phyloP scores from a whole-genome alignment of 2,888 invertebrate species.

The Ophraella communa region DNA sequence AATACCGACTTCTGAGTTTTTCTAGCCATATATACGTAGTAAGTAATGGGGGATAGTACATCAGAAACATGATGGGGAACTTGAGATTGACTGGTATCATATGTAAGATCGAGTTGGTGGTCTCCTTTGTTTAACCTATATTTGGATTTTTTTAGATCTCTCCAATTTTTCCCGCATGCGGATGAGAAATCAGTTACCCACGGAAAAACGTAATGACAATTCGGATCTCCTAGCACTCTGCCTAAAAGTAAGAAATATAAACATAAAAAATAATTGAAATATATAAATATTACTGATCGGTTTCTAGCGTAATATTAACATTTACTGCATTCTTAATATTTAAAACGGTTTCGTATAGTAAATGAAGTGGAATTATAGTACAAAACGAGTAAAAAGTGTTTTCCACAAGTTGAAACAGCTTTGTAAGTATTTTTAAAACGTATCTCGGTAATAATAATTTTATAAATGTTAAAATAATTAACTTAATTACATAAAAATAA shows the following conservation, averaged over 20 bases:
- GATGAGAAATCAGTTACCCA: slow-evolving; percentile 95
- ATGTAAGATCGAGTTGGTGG: slow-evolving; percentile 91
- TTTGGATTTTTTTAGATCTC: slow-evolving; percentile 93
- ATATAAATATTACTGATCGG: no score
- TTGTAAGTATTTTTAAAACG: no score
- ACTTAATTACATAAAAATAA: no score
- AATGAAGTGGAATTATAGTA: no score
- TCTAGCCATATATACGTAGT: slow-evolving; percentile 94
- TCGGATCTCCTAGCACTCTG: slow-evolving; percentile 81
- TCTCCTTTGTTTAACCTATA: slow-evolving; percentile 95
- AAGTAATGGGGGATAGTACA: slow-evolving; percentile 95
- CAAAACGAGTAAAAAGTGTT: no score
- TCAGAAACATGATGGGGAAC: slow-evolving; percentile 84
- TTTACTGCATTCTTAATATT: no score
- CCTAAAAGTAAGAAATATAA: slow-evolving; percentile 53
- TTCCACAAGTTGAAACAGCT: no score
- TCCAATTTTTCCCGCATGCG: slow-evolving; percentile 82
- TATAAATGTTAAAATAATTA: no score
- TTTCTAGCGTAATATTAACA: no score
- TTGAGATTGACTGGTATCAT: slow-evolving; percentile 66
- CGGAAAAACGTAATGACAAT: slow-evolving; percentile 93
- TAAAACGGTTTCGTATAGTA: no score
- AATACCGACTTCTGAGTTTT: slow-evolving; percentile 82
- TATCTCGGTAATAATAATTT: no score
- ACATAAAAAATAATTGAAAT: no score